Conservation (phyloP, 2,113 vertebrate species). For the Muntiacus reevesi region DNA sequence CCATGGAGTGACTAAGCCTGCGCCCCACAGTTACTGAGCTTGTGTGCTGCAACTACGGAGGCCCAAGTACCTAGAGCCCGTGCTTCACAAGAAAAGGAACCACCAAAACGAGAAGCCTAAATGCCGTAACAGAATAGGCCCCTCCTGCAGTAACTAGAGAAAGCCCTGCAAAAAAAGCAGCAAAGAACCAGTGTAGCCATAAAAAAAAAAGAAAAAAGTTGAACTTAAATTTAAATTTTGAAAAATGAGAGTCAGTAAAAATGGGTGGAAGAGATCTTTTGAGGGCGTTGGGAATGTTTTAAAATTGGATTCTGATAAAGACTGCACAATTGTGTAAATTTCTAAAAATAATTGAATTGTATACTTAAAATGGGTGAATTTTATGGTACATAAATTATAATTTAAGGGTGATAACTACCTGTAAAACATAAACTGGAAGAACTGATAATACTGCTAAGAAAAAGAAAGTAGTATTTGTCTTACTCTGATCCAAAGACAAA, state of each 20-base stretch:
- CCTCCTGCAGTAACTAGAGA: background rate
- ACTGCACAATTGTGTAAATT: background rate
- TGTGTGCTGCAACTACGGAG: background rate
- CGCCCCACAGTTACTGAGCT: background rate
- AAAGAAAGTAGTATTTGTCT: slow-evolving; percentile 13
- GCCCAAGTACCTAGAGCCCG: background rate
- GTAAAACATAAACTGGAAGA: background rate
- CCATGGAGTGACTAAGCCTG: background rate
- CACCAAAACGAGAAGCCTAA: background rate
- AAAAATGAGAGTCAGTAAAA: slow-evolving; percentile 14
- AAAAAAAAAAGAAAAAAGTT: background rate
- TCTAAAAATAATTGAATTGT: slow-evolving; percentile 1
- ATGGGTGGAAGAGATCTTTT: background rate
- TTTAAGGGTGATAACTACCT: background rate
- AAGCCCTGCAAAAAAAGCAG: background rate
- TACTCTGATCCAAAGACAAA: background rate
- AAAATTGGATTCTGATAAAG: background rate
- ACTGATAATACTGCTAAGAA: background rate
- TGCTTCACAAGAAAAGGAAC: background rate
- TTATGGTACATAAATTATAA: slow-evolving; percentile 24
- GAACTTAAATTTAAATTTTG: background rate
- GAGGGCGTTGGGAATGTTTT: background rate
- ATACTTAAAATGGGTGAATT: background rate
- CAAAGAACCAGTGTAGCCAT: background rate
- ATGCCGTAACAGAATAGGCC: background rate